Percentiles rank a stretch among this genome's conserved stretches.
These are phyloP conservation scores for Stegodyphus mimosarum DNA, from an alignment of 1,140 invertebrate species.

Conservation along the genomic window DNA sequence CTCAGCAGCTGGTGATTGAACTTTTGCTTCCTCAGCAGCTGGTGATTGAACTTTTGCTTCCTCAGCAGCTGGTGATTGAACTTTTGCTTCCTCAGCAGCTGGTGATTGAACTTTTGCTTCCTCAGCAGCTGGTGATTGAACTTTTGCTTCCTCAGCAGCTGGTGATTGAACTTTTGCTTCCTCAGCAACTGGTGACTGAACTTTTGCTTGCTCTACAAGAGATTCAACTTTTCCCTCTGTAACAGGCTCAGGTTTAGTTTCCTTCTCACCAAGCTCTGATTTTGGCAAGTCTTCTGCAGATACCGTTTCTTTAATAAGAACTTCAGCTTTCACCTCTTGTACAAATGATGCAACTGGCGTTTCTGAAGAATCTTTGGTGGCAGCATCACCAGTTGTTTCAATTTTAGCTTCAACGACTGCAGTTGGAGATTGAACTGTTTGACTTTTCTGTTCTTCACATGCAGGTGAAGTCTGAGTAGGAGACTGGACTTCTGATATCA, in stretches of 20 bases:
- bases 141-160: background rate
- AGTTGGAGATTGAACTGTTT: slow-evolving; percentile 27
- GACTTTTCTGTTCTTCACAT: slow-evolving; percentile 21
- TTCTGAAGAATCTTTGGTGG: slow-evolving; percentile 8
- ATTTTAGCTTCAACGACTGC: slow-evolving; percentile 28
- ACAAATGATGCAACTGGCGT: background rate
- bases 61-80: background rate
- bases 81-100: background rate
- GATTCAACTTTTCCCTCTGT: background rate
- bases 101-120: no score
- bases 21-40: background rate
- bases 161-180: background rate
- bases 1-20: background rate
- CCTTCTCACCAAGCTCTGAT: background rate
- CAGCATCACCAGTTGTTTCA: background rate
- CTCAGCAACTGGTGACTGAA: background rate
- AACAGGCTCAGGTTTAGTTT: slow-evolving; percentile 9
- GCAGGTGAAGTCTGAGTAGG: slow-evolving; percentile 38
- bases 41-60: background rate
- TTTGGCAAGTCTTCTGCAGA: background rate
- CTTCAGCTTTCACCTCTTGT: background rate
- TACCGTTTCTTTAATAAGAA: background rate
- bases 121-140: background rate
- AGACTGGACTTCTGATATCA: slow-evolving; percentile 48
- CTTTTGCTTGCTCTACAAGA: background rate